phyloP scores from a whole-genome alignment of 2,113 vertebrate species.

The Fulica atra region DNA sequence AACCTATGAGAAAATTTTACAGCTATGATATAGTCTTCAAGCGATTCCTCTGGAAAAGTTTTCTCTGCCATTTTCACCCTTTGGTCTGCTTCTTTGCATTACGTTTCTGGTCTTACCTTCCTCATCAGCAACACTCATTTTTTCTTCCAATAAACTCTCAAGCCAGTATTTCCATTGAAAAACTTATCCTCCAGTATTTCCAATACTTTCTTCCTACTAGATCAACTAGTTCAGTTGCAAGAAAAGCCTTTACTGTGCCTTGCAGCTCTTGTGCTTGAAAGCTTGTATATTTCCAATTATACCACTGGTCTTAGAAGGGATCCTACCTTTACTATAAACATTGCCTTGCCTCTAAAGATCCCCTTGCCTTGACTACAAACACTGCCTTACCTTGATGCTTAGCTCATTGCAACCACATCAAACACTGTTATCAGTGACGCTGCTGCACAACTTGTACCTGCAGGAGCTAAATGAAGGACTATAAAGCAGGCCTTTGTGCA shows the following conservation, averaged over 20 bases:
- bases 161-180: not conserved
- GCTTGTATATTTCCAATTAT: not conserved
- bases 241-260: not conserved
- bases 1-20: not conserved
- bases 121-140: not conserved
- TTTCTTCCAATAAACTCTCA: not conserved
- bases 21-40: not conserved
- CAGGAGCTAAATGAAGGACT: not conserved
- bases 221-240: not conserved
- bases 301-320: not conserved
- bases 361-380: constrained; percentile 4
- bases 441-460: not conserved
- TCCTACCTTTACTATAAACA: constrained; percentile 9
- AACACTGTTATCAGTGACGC: not conserved
- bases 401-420: constrained; percentile 23
- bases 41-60: not conserved
- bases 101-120: not conserved
- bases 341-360: constrained; percentile 6
- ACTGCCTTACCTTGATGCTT: not conserved
- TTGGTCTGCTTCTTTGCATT: not conserved
- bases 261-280: not conserved
- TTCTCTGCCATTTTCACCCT: not conserved
- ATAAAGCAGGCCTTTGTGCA: not conserved
- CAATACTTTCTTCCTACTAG: not conserved
- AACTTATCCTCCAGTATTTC: not conserved